Conservation (phyloP, 2,797 vertebrate genomes). For the Cynopterus sphinx region DNA sequence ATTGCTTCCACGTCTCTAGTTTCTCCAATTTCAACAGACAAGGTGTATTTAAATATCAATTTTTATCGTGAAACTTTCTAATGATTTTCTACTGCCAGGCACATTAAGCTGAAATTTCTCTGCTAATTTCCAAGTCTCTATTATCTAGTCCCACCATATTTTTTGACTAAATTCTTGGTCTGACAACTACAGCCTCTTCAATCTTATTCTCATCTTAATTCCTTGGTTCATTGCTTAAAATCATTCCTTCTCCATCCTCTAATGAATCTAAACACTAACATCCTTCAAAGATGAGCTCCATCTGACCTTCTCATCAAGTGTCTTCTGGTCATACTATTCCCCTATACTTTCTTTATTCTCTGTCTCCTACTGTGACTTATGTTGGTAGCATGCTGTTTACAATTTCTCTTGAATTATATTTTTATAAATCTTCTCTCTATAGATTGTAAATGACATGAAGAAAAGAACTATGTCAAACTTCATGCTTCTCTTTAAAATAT, state of each 20-base stretch:
- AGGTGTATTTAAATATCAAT: neutral
- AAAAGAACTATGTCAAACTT: neutral
- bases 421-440: neutral
- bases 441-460: neutral
- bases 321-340: neutral
- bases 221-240: neutral
- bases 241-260: neutral
- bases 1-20: neutral
- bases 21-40: neutral
- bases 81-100: neutral
- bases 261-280: neutral
- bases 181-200: neutral
- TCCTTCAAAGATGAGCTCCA: neutral
- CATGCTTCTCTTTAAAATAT: slow-evolving; percentile 20
- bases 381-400: neutral
- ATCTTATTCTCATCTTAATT: neutral
- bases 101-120: neutral
- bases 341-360: neutral
- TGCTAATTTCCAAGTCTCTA: neutral
- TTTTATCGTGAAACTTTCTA: neutral
- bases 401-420: neutral
- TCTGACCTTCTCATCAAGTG: neutral
- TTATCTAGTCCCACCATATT: neutral
- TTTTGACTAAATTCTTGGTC: neutral
- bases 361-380: neutral